Evolutionary conservation across 2,888 invertebrate species (phyloP), one percentile per base, ranked within the genome.

Genomic region (Phymatocera aterrima): DNA sequence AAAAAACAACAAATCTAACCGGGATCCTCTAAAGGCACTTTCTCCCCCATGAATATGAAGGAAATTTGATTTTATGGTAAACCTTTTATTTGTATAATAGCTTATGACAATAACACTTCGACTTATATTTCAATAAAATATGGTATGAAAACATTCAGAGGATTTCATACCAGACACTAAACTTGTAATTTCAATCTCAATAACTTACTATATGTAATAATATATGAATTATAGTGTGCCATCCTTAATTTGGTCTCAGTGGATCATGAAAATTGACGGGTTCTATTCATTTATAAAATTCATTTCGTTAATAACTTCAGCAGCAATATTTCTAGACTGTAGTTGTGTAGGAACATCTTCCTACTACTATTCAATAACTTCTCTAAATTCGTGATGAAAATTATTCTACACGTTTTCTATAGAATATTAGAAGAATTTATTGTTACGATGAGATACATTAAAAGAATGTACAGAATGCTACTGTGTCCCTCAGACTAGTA

Each of bases 111-210:
- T 68, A 68, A 68, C 40, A 68, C 43, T 21, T 28, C 28, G 40
- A 68, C 28, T 46, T 21, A 28, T 12, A 43, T 28, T 24, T 68
- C n/a, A 68, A 43, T 68, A 60, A 60, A 24, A 24, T 60, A 60
- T 68, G 18, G 61, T 68, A 68, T 28, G 68, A 68, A 68, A 68
- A 46, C 46, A 68, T 68, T 43, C n/a, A 21, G 4, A 43, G 28
- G 28, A 68, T 68, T 18, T 40, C 37, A 12, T 28, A 21, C 65
- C 40, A 18, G 65, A 65, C 37, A 65, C 65, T 68, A 6, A 12
- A 43, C 12, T 43, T 24, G 24, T 37, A 24, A 68, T 68, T 68
- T 68, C 5, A 15, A 46, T 40, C 43, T 46, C 5, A 68, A 68
- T 21, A 68, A 28, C 3, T 54, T n/a, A 18, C 4, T 24, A 68